phyloP scores from a whole-genome alignment of 2,888 invertebrate genomes.

The Ceratothoa steindachneri region DNA sequence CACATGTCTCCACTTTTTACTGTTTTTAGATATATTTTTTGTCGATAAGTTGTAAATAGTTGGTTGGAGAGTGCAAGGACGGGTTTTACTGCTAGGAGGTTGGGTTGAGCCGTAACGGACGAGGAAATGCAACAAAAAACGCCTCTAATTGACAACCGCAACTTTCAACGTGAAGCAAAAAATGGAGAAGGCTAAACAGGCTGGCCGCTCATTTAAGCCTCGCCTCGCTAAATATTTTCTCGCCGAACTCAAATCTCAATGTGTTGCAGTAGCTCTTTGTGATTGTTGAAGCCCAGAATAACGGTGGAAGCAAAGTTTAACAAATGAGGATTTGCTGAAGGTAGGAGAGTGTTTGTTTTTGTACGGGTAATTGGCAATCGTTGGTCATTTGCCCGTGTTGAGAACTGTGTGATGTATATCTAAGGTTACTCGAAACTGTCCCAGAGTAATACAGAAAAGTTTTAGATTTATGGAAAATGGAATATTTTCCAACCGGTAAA shows the following conservation, averaged over 20 bases:
- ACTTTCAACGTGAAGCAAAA: background rate
- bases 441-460: no score
- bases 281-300: background rate
- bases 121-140: background rate
- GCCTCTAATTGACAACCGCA: background rate
- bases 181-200: background rate
- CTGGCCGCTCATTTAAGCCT: background rate
- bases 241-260: background rate
- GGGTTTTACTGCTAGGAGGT: background rate
- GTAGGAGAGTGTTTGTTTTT: no score
- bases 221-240: background rate
- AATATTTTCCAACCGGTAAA: no score
- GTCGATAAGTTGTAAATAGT: background rate
- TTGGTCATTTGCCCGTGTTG: no score
- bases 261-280: background rate
- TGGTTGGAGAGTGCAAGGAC: background rate
- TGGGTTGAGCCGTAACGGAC: background rate
- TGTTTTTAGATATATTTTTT: background rate
- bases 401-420: no score
- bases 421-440: no score
- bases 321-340: no score
- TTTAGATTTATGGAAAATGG: no score
- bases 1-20: background rate
- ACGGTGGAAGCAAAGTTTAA: no score
- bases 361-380: no score